Evolutionary conservation across 2,113 vertebrate species (phyloP).

Genomic region (Archilochus colubris): DNA sequence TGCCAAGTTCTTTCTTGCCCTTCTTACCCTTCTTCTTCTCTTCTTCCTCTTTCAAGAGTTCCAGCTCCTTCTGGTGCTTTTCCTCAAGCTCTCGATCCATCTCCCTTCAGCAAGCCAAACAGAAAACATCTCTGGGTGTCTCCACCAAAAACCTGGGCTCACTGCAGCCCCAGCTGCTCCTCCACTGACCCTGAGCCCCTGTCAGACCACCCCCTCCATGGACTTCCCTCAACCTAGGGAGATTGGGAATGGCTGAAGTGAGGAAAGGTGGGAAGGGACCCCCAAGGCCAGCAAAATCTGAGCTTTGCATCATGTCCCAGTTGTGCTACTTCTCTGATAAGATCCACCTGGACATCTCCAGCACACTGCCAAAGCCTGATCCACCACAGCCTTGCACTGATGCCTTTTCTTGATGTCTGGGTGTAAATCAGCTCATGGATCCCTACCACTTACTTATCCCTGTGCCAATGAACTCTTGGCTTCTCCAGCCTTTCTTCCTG

Average conservation of each 20-base stretch:
- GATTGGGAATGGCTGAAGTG: not conserved
- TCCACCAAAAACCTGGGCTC: not conserved
- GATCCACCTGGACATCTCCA: not conserved
- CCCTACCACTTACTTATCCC: not conserved
- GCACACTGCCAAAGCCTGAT: not conserved
- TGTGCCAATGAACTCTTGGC: not conserved
- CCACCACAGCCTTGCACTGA: not conserved
- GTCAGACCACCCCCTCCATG: accelerated
- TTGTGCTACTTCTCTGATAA: not conserved
- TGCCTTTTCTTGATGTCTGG: not conserved
- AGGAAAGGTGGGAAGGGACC: not conserved
- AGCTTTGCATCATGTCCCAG: not conserved
- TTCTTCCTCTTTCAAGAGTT: constrained; percentile 77
- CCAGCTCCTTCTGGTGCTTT: constrained; percentile 69
- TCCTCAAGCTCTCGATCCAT: constrained; percentile 74
- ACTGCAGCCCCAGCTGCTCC: not conserved
- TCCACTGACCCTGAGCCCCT: not conserved
- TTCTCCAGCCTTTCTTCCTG: not conserved
- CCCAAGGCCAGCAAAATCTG: not conserved
- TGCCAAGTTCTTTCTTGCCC: constrained; percentile 61
- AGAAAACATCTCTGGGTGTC: not conserved
- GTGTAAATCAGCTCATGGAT: not conserved
- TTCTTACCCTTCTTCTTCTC: constrained; percentile 77
- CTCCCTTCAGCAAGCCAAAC: constrained; percentile 66
- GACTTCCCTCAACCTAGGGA: not conserved